Percentiles rank a stretch among this genome's conserved stretches.
Conservation (phyloP, 1,140 invertebrate genomes). For the Himalopsyche phryganea region DNA sequence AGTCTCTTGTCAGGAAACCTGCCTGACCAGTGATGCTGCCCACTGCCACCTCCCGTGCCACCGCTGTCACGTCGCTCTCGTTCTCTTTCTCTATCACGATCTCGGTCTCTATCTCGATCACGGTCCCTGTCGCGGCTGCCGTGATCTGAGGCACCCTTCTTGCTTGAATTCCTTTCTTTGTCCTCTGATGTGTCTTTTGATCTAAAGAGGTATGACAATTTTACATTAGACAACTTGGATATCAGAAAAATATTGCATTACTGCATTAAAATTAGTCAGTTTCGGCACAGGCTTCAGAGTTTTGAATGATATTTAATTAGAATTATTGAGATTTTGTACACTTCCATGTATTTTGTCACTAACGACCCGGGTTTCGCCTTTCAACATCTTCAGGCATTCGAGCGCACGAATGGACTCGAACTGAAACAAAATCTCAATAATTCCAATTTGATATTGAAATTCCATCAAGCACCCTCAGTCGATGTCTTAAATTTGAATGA, state of each 20-base stretch:
- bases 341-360: too few relatives aligned
- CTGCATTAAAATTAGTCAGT: background rate
- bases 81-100: constrained; percentile 39
- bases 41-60: constrained; percentile 19
- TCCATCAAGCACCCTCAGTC: too few relatives aligned
- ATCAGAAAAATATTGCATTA: background rate
- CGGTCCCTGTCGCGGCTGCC: constrained; percentile 40
- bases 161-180: constrained; percentile 47
- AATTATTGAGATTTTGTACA: too few relatives aligned
- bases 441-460: too few relatives aligned
- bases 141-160: constrained; percentile 41
- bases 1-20: constrained; percentile 26
- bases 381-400: too few relatives aligned
- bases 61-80: constrained; percentile 41
- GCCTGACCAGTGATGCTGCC: background rate
- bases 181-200: constrained; percentile 46
- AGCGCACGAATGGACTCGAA: too few relatives aligned
- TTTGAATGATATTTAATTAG: too few relatives aligned
- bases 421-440: too few relatives aligned
- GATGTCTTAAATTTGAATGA: too few relatives aligned
- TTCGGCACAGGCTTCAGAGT: too few relatives aligned
- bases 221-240: background rate
- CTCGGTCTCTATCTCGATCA: constrained; percentile 43
- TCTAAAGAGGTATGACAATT: constrained; percentile 38
- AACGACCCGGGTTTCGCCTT: too few relatives aligned